Conservation (phyloP, 1,140 invertebrate genomes). For the Microplitis demolitor region DNA sequence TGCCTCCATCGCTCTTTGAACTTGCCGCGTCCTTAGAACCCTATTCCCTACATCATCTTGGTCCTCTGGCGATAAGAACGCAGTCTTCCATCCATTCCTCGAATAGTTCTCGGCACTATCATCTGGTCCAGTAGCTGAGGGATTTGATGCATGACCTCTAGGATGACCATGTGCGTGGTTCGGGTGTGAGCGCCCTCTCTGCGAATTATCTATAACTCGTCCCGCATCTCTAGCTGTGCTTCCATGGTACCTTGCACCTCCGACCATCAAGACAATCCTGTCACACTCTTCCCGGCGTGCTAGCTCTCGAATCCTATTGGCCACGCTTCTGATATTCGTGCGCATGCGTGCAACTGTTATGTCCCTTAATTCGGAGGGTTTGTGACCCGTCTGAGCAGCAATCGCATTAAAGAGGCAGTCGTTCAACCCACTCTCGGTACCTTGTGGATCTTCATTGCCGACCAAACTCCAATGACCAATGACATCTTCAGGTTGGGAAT, state of each 20-base stretch:
- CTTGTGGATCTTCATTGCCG: constrained; percentile 22
- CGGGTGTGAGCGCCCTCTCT: constrained; percentile 17
- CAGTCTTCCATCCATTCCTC: constrained; percentile 20
- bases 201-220: constrained; percentile 33
- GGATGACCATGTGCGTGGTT: constrained; percentile 33
- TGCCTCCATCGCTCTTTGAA: constrained; percentile 1
- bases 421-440: constrained; percentile 22
- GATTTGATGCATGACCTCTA: constrained; percentile 34
- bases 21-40: constrained; percentile 15
- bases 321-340: constrained; percentile 19
- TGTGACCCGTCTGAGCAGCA: constrained; percentile 23
- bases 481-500: background rate
- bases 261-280: constrained; percentile 25
- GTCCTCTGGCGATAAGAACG: constrained; percentile 30
- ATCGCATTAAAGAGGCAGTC: constrained; percentile 39
- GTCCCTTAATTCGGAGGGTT: constrained; percentile 11
- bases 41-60: constrained; percentile 33
- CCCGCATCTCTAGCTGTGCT: constrained; percentile 10
- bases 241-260: constrained; percentile 39
- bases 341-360: constrained; percentile 8
- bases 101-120: constrained; percentile 37
- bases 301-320: constrained; percentile 17
- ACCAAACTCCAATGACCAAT: constrained; percentile 39
- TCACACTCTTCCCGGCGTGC: constrained; percentile 7
- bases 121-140: background rate